Percentiles rank a stretch among this genome's conserved stretches.
phyloP scores from a whole-genome alignment of 2,113 vertebrate species.

The Rhabdomys dilectus region DNA sequence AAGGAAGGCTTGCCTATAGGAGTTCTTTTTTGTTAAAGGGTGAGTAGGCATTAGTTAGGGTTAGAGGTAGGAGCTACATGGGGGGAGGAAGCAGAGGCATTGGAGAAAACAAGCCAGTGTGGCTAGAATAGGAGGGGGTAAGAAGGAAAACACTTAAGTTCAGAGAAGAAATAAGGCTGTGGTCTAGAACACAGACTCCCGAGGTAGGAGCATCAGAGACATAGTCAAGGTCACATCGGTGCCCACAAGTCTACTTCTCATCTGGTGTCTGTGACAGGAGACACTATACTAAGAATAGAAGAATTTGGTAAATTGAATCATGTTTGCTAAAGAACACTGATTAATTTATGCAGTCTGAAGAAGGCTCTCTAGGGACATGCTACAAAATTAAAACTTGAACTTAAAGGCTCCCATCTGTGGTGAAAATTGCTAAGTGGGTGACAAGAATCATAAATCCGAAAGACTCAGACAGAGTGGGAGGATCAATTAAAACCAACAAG shows the following conservation, averaged over 20 bases:
- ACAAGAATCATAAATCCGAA: constrained; percentile 35
- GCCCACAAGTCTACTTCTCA: background rate
- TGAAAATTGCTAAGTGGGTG: background rate
- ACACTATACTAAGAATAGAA: background rate
- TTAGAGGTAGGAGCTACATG: background rate
- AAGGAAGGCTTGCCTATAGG: background rate
- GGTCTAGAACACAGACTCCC: background rate
- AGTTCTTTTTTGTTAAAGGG: background rate
- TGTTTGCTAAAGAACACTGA: constrained; percentile 52
- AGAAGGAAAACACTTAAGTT: background rate
- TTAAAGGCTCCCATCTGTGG: constrained; percentile 13
- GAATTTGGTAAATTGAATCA: background rate
- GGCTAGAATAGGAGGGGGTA: background rate
- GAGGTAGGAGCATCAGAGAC: background rate
- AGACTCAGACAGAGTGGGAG: background rate
- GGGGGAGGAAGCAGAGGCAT: background rate
- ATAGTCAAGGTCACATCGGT: background rate
- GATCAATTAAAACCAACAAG: background rate
- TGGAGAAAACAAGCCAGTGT: background rate
- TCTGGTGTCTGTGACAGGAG: background rate
- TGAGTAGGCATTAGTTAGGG: background rate
- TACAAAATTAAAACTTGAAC: constrained; percentile 51
- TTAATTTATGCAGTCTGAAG: background rate
- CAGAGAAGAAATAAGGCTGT: background rate
- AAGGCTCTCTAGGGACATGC: constrained; percentile 29